A percentile compares a stretch with the other conserved stretches of the same genome.
Conservation (phyloP, 2,797 vertebrate species). For the Gymnoscopelus microlampas region DNA sequence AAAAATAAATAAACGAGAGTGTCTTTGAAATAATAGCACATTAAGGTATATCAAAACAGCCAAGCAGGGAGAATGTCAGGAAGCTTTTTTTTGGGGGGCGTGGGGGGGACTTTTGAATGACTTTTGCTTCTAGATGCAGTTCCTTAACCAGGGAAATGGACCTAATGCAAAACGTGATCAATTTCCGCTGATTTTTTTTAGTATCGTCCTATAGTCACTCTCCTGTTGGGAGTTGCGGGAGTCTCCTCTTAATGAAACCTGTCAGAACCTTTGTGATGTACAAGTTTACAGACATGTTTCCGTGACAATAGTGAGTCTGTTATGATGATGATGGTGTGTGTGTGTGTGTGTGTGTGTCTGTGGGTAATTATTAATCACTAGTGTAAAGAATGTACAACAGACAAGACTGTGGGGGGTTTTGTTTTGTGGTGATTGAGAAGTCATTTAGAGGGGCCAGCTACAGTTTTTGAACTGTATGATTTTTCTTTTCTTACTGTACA, state of each 20-base stretch:
- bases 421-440: background rate
- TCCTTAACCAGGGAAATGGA: slow-evolving; percentile 12
- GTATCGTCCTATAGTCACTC: slow-evolving; percentile 11
- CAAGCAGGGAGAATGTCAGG: slow-evolving; percentile 33
- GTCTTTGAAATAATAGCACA: background rate
- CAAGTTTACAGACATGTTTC: slow-evolving; percentile 65
- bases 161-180: background rate
- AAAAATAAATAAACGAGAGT: background rate
- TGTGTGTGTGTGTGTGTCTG: slow-evolving; percentile 43
- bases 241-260: slow-evolving; percentile 12
- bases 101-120: slow-evolving; percentile 12
- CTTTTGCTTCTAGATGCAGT: slow-evolving; percentile 40
- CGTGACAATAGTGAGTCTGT: slow-evolving; percentile 41
- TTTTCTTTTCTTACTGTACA: slow-evolving; percentile 38
- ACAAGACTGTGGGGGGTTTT: slow-evolving; percentile 5
- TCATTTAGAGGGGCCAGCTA: background rate
- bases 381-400: slow-evolving; percentile 55
- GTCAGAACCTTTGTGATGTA: slow-evolving; percentile 37
- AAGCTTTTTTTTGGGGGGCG: background rate
- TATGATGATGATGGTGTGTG: slow-evolving; percentile 36
- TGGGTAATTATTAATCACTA: slow-evolving; percentile 34
- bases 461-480: slow-evolving; percentile 10
- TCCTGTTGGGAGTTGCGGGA: slow-evolving; percentile 25
- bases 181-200: slow-evolving; percentile 26
- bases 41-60: slow-evolving; percentile 14